Evolutionary conservation across 2,888 invertebrate genomes (phyloP).

Genomic region (Gymnosoma rotundatum): DNA sequence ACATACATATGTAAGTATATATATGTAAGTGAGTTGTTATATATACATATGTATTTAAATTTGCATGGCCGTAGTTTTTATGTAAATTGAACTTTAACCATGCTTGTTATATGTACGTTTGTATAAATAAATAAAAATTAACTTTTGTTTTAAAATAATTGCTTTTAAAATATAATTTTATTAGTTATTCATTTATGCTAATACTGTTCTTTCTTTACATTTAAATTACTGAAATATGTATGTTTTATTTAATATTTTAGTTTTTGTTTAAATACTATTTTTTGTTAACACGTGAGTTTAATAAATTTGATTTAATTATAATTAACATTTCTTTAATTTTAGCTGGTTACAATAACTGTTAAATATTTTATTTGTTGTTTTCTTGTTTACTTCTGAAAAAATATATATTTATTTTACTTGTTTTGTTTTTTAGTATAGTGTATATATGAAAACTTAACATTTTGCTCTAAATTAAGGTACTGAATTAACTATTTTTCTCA

Average conservation of each 20-base stretch:
- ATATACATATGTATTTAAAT: too few relatives aligned
- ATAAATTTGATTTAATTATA: conserved; percentile 48
- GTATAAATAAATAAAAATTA: too few relatives aligned
- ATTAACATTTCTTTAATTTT: conserved; percentile 26
- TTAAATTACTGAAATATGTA: conserved; percentile 58
- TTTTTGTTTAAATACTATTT: not conserved
- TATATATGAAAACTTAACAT: not conserved
- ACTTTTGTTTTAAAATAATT: not conserved
- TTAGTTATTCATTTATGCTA: conserved; percentile 24
- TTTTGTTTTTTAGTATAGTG: not conserved
- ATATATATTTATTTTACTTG: conserved; percentile 14
- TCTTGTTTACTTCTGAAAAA: conserved; percentile 34
- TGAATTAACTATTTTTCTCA: conserved; percentile 59
- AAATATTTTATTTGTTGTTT: not conserved
- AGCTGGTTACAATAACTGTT: not conserved
- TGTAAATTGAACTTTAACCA: too few relatives aligned
- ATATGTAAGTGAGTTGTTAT: too few relatives aligned
- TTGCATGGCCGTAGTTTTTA: too few relatives aligned
- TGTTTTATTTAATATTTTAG: conserved; percentile 27
- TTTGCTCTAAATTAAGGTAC: conserved; percentile 52
- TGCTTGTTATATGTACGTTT: too few relatives aligned
- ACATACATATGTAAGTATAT: too few relatives aligned
- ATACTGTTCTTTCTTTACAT: conserved; percentile 32
- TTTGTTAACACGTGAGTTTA: conserved; percentile 43
- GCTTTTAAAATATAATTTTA: conserved; percentile 48